Evolutionary conservation across 2,888 invertebrate genomes (phyloP), one percentile per base, ranked within the genome.

Genomic region (Agriopis aurantiaria): DNA sequence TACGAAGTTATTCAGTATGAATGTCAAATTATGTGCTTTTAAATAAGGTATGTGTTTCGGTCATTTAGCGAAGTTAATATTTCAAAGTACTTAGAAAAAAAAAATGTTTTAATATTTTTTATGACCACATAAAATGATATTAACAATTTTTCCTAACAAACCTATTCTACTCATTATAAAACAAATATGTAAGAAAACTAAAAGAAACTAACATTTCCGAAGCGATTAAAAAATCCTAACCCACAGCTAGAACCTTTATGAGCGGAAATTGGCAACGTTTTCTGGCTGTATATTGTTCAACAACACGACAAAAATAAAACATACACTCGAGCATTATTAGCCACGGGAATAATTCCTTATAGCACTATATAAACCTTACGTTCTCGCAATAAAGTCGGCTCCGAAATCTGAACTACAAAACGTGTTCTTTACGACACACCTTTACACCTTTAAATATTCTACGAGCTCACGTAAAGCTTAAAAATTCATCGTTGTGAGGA

Each of bases 401-500:
- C 73, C 74, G 56, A 77, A 77, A 77, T 77, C 75, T 75, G 66
- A 75, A 75, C 74, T 75, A 75, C 75, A 77, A 74, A 77, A 75
- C 74, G 74, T 69, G 71, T 73, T 67, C 69, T 77, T 77, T 77
- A 74, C 73, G 75, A 73, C 77, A 74, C 72, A 75, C 73, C 73
- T 82, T 82, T 74, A 78, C 78, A 71, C 75, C 69, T 69, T 74
- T 75, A 75, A 76, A 80, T 75, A 78, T 78, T 71, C 75, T 79
- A 73, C 72, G 76, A 77, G 71, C 75, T 68, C 77, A 74, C 75
- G 77, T 76, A 71, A 74, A 72, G 68, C 69, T 83, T 76, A 83
- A 82, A 82, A 78, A 83, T 85, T 79, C 79, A 84, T 77, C 69
- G 65, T 61, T 76, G 73, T 73, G 74, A 80, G 77, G 75, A 72